Evolutionary conservation across 1,140 invertebrate species (phyloP), one percentile per base, ranked within the genome.

Genomic region (Phocides pigmalion): DNA sequence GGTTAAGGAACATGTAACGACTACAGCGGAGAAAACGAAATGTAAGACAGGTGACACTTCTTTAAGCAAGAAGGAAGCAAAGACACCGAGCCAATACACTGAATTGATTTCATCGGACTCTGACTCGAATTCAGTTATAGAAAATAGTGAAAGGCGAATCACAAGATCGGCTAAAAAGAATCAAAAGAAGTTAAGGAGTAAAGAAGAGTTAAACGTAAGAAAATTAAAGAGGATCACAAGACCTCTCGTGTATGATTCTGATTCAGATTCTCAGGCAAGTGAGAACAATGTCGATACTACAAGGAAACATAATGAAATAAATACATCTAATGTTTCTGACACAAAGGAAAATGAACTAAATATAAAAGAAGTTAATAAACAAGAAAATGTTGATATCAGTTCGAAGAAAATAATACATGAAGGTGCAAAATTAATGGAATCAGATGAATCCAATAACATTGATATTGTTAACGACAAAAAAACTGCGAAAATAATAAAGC

Each of bases 151-250:
- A 65, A 82, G 51, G 65, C 72, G 79, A 28, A 44, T 73, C 5
- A 83, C 81, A 17, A 74, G 81, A 61, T 79, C 74, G 39, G 16
- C 61, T 14, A 69, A 56, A 49, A 75, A 72, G 65, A 64, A 4
- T 20, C n/a, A 35, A 35, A 12, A n/a, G 1, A 35, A 12, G 32
- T n/a, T 11, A 35, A 11, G 8, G 1, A 0, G 39, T 41, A 11
- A 14, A 28, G 17, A 50, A 39, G 25, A 28, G n/a, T 62, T 44
- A 17, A 62, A 53, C 25, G 12, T 61, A 44, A 76, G 42, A 54
- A 73, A 68, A 42, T 35, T 20, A 64, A 71, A 46, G 51, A 80
- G 50, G 61, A 5, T 16, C 16, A 74, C 68, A 69, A 74, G 74
- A 64, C 16, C 59, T 9, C 4, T 73, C 44, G 42, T 75, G 39